phyloP scores from a whole-genome alignment of 2,113 vertebrate species.

The Osmerus mordax region DNA sequence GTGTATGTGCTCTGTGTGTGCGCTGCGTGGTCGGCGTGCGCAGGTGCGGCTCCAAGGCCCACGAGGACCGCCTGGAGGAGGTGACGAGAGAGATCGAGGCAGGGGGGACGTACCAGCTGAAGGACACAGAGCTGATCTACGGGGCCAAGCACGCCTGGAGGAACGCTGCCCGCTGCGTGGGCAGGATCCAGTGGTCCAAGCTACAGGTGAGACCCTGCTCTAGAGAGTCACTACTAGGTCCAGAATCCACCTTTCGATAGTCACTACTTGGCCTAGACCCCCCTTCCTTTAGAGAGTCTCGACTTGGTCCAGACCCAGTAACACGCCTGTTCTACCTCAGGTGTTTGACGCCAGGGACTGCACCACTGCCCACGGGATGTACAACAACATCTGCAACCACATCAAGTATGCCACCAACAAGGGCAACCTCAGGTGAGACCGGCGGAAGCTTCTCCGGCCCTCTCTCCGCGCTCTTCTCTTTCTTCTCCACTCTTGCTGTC shows the following conservation, averaged over 20 bases:
- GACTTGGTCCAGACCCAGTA: conserved; percentile 67
- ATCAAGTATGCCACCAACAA: conserved; percentile 99
- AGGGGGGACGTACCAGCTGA: conserved; percentile 88
- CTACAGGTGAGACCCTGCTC: conserved; percentile 77
- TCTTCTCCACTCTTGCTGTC: not conserved
- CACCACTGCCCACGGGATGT: conserved; percentile 95
- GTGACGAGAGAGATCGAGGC: conserved; percentile 89
- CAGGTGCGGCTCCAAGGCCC: conserved; percentile 92
- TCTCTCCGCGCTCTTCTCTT: not conserved
- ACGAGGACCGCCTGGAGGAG: conserved; percentile 88
- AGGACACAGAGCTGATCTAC: conserved; percentile 93
- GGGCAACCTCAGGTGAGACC: conserved; percentile 90
- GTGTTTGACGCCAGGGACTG: conserved; percentile 98
- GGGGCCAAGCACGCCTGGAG: conserved; percentile 97
- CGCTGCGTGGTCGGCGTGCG: not conserved
- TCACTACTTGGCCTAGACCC: not conserved
- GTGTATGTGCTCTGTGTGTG: not conserved
- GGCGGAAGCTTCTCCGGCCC: not conserved
- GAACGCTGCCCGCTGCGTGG: conserved; percentile 91
- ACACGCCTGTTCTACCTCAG: conserved; percentile 56
- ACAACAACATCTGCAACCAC: conserved; percentile 98
- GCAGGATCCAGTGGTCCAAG: conserved; percentile 98
- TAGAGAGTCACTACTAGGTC: not conserved
- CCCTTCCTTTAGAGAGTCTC: too few species aligned
- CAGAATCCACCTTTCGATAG: not conserved